phyloP scores from a whole-genome alignment of 2,113 vertebrate species.

The Hippopotamus amphibius region DNA sequence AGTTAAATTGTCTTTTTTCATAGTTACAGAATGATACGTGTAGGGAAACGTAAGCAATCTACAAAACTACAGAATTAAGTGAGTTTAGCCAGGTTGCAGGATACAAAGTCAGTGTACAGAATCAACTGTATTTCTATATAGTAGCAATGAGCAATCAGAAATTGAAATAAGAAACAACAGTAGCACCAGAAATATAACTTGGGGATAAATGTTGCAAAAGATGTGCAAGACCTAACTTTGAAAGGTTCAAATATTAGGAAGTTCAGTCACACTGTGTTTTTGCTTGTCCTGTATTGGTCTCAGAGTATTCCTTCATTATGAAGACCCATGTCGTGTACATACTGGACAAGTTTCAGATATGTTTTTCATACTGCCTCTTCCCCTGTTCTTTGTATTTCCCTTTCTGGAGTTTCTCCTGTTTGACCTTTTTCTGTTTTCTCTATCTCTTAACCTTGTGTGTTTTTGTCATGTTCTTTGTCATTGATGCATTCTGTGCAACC shows the following conservation, averaged over 20 bases:
- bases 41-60: not conserved
- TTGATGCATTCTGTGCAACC: not conserved
- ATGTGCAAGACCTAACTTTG: not conserved
- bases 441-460: not conserved
- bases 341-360: not conserved
- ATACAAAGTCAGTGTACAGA: not conserved
- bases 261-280: not conserved
- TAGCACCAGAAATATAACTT: not conserved
- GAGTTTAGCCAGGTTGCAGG: not conserved
- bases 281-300: not conserved
- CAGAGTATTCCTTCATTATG: not conserved
- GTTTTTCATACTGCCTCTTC: not conserved
- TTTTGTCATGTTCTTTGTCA: not conserved
- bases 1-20: not conserved
- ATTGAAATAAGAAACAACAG: not conserved
- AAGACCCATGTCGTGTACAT: not conserved
- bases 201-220: not conserved
- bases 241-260: not conserved
- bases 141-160: conserved; percentile 15
- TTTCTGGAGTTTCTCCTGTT: not conserved
- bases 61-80: not conserved
- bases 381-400: not conserved
- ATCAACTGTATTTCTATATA: not conserved
- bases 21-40: not conserved
- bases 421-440: not conserved